Evolutionary conservation across 1,140 invertebrate species (phyloP), one percentile per base, ranked within the genome.

Genomic region (Halyomorpha halys): DNA sequence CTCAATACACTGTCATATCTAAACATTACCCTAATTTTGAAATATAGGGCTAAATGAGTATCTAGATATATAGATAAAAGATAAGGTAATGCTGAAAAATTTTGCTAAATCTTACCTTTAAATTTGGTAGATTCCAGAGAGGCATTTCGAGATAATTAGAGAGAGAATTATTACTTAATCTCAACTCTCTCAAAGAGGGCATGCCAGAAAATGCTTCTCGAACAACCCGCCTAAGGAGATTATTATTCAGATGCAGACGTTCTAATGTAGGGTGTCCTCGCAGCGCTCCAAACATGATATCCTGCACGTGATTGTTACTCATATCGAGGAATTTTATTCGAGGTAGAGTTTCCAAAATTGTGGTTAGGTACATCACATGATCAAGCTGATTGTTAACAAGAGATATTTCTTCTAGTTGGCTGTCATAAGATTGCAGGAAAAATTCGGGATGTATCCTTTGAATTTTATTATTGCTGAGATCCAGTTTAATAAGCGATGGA

Each of bases 381-480:
- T 79, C 82, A 9, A 91, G 81, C 70, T 87, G 81, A 71, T 91
- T 92, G 65, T 85, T 79, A 18, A 85, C 82, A 6, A 91, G 74
- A 75, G 81, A 83, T 15, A 93, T 72, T 69, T 90, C 86, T 73
- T 91, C 89, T 23, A 92, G 75, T 11, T 81, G 80, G 68, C 81
- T 86, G 19, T 71, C 68, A 27, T 66, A 70, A 15, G 70, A 77
- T 66, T 88, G 86, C 2, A 87, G 75, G 73, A 91, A 87, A 65
- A 88, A 86, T 70, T 90, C 86, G 1, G 87, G 86, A 70, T 91
- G 86, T 30, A 92, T 82, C 63, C 84, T 78, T 23, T 82, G 79
- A n/a, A 94, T 81, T 18, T 80, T 75, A 74, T 94, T 94, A 64
- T 85, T 81, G 72, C 86, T 89, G 62, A 94, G 75, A 71, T 91